These are phyloP conservation scores for Pelosia muscerda DNA, from an alignment of 2,888 invertebrate species.

Conservation along the genomic window DNA sequence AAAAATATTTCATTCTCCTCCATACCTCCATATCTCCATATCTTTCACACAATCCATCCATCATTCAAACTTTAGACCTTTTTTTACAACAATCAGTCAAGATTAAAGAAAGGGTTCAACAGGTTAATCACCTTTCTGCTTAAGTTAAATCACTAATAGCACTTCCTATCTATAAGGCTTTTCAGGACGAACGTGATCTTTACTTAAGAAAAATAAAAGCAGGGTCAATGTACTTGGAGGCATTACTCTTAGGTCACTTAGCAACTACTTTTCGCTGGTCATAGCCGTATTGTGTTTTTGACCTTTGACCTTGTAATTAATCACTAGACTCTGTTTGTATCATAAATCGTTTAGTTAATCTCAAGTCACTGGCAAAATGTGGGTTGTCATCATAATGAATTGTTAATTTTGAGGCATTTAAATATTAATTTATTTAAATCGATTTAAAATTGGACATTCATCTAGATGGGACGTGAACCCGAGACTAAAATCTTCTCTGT, in stretches of 20 bases:
- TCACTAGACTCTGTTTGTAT: background rate
- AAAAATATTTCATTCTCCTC: too few relatives aligned
- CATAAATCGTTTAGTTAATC: background rate
- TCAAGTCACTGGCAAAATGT: background rate
- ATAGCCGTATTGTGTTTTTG: constrained; percentile 5
- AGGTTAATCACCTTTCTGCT: background rate
- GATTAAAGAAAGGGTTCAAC: background rate
- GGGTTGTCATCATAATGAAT: too few relatives aligned
- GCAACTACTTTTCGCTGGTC: background rate
- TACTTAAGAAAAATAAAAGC: constrained; percentile 3
- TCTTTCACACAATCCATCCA: too few relatives aligned
- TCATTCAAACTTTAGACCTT: too few relatives aligned
- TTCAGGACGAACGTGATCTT: constrained; percentile 6
- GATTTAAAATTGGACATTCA: too few relatives aligned
- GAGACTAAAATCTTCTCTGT: too few relatives aligned
- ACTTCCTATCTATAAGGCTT: constrained; percentile 1
- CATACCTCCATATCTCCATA: too few relatives aligned
- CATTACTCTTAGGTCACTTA: background rate
- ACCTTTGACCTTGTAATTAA: constrained; percentile 7
- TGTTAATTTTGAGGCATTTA: too few relatives aligned
- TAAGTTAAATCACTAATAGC: constrained; percentile 6
- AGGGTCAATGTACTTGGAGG: constrained; percentile 1
- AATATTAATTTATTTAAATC: too few relatives aligned
- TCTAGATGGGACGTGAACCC: too few relatives aligned
- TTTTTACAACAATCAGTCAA: background rate